These are phyloP conservation scores for Phrixothrix hirtus DNA, from an alignment of 2,888 invertebrate species.

Conservation along the genomic window DNA sequence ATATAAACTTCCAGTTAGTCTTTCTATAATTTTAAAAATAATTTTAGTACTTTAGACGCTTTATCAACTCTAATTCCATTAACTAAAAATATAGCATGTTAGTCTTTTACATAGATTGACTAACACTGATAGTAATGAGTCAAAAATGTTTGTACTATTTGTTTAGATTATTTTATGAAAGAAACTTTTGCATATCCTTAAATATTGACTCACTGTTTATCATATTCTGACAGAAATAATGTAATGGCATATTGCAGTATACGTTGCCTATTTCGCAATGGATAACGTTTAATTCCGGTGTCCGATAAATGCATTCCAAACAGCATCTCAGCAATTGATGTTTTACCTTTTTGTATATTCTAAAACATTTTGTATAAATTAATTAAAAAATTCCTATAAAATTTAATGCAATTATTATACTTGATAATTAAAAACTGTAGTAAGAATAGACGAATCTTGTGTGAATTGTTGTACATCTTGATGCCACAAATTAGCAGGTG, in stretches of 20 bases:
- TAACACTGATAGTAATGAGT: too few species aligned
- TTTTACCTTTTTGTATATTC: slow-evolving; percentile 82
- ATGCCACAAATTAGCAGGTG: slow-evolving; percentile 94
- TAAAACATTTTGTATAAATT: slow-evolving; percentile 46
- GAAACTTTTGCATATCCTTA: too few species aligned
- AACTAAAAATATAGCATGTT: too few species aligned
- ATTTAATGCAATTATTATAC: slow-evolving; percentile 56
- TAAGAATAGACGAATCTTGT: slow-evolving; percentile 77
- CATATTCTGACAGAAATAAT: slow-evolving; percentile 78
- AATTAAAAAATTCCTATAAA: background rate
- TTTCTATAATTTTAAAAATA: too few species aligned
- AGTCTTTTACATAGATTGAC: too few species aligned
- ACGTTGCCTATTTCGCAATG: slow-evolving; percentile 79
- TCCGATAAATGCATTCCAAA: slow-evolving; percentile 91
- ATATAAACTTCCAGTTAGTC: too few species aligned
- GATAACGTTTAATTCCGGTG: slow-evolving; percentile 88
- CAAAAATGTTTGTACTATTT: too few species aligned
- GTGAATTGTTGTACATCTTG: slow-evolving; percentile 79
- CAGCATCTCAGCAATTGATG: slow-evolving; percentile 84
- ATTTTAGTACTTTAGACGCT: too few species aligned
- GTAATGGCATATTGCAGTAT: slow-evolving; percentile 90
- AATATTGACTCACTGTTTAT: slow-evolving; percentile 65
- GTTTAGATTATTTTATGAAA: too few species aligned
- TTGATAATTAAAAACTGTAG: slow-evolving; percentile 82
- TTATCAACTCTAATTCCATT: too few species aligned